phyloP scores from a whole-genome alignment of 2,113 vertebrate species.

The Gallinago media region DNA sequence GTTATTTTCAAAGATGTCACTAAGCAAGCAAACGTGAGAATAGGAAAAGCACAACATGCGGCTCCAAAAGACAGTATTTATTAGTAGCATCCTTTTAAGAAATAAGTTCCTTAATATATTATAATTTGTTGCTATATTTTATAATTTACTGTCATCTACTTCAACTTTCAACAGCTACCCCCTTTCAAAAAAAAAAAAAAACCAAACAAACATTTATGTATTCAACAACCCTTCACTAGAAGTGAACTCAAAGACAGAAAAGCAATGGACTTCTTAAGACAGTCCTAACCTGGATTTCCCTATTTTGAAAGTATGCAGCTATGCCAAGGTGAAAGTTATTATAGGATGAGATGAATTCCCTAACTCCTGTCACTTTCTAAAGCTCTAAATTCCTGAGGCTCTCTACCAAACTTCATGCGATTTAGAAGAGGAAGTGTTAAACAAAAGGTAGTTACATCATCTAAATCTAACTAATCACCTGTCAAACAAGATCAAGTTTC shows the following conservation, averaged over 20 bases:
- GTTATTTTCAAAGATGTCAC: neutral
- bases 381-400: neutral
- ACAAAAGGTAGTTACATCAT: neutral
- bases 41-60: neutral
- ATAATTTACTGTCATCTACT: neutral
- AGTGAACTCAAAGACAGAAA: neutral
- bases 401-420: fast-evolving
- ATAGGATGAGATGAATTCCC: neutral
- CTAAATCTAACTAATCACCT: neutral
- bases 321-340: neutral
- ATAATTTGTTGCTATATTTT: neutral
- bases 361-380: neutral
- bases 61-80: neutral
- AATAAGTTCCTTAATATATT: neutral
- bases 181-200: neutral
- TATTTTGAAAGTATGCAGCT: neutral
- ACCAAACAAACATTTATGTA: neutral
- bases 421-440: neutral
- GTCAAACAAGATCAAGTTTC: neutral
- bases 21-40: neutral
- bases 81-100: neutral
- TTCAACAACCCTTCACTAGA: neutral
- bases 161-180: neutral
- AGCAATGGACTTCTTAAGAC: neutral
- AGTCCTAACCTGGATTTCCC: neutral